Base-by-base conservation (phyloP, 2,888 invertebrate species). In the Drosophila atroscutellata region DNA sequence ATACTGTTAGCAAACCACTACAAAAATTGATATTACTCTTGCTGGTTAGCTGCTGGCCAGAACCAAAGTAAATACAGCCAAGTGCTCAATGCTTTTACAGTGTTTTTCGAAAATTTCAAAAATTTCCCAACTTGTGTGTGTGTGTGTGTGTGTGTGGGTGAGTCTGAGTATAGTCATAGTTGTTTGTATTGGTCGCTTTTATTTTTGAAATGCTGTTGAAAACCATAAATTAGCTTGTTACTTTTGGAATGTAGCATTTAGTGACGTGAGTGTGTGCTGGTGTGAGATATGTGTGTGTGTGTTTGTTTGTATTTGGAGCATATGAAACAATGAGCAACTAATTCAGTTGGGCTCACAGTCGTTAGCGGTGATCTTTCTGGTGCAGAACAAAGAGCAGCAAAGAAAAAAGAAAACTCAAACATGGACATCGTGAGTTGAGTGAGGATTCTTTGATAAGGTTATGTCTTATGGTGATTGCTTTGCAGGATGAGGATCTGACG, bases 401-500 rank as follows among this genome's bases (percentile, higher is more conserved):
- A 52, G 34, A 39, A 60, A 70, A 68, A 57, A 55, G 42, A 47
- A 57, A 69, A 64, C 64, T 64, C 74, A 77, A 81, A 69, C 32
- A 91, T 90, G 90, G 89, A 64, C 36, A 91, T 92, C 85, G 91
- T 92, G 74, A 86, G 91, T 90, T 64, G 26, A 30, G 7, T 7
- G 20, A 37, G 20, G 26, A 11, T 47, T 2, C 0, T 36, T 50
- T 42, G 32, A 32, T 13, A 32, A 57, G 8, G 30, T n/a, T 24
- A 45, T 34, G 5, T 28, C 5, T 20, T 1, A n/a, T 30, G 18
- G 18, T 9, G n/a, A 51, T 32, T 49, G 7, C 2, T 26, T 47
- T 47, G 0, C 52, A 97, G 97, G 97, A 96, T 92, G 97, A 98
- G 93, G 98, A 98, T 94, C 95, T 98, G 92, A 97, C 98, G 75